These are phyloP conservation scores for Acipenser oxyrinchus DNA, from an alignment of 2,797 vertebrate genomes.

Conservation along the genomic window DNA sequence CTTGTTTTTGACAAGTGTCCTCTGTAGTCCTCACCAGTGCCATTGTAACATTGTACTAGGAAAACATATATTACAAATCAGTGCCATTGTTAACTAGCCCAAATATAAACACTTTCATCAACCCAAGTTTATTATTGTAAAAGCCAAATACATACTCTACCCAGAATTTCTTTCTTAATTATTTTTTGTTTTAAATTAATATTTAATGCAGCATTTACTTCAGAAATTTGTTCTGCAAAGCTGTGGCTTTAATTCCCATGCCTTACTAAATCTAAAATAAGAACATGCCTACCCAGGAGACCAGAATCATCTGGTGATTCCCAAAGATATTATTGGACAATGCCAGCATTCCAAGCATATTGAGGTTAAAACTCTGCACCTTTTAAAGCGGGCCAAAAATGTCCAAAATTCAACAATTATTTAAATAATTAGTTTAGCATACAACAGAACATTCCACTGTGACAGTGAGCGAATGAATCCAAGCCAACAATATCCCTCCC, in stretches of 20 bases:
- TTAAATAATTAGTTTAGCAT: no score
- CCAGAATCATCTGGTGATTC: constrained; percentile 28
- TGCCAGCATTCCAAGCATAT: constrained; percentile 17
- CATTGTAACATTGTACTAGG: constrained; percentile 81
- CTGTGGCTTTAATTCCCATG: constrained; percentile 23
- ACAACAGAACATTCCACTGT: no score
- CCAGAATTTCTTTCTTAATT: no score
- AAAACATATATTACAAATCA: constrained; percentile 22
- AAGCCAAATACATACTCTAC: constrained; percentile 9
- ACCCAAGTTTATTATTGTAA: constrained; percentile 11
- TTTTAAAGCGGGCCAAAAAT: background rate
- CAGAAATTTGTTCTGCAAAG: background rate
- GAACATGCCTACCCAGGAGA: constrained; percentile 15
- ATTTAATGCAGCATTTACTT: no score
- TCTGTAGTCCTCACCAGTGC: constrained; percentile 81
- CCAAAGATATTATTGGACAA: constrained; percentile 23
- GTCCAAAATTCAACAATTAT: background rate
- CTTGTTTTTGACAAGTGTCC: constrained; percentile 81
- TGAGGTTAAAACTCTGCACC: background rate
- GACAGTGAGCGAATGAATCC: no score
- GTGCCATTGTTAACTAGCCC: constrained; percentile 4
- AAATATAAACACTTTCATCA: background rate
- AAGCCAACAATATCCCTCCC: no score
- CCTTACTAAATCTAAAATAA: background rate
- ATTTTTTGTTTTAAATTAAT: no score